Evolutionary conservation across 2,888 invertebrate species (phyloP).

Genomic region (Acanthococcus lagerstroemiae): DNA sequence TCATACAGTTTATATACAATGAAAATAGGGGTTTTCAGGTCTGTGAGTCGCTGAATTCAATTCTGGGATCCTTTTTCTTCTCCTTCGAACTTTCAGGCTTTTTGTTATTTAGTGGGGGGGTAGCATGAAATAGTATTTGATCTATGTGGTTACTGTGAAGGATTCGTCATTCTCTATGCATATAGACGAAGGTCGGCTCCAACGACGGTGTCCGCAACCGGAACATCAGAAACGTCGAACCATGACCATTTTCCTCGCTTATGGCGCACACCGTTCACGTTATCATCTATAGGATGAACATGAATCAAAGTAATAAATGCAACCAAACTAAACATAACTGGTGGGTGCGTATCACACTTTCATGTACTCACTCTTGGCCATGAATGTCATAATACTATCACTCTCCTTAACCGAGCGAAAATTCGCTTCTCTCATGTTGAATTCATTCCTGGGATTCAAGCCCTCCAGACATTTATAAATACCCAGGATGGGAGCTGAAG

Average conservation of each 20-base stretch:
- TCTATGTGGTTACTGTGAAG: too few relatives aligned
- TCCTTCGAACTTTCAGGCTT: too few relatives aligned
- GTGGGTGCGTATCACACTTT: too few relatives aligned
- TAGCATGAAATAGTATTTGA: too few relatives aligned
- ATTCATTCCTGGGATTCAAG: slow-evolving; percentile 41
- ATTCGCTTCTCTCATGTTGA: slow-evolving; percentile 70
- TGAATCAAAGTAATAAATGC: too few relatives aligned
- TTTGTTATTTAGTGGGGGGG: too few relatives aligned
- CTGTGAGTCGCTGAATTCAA: too few relatives aligned
- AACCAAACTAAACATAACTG: too few relatives aligned
- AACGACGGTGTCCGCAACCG: slow-evolving; percentile 68
- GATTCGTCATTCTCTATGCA: too few relatives aligned
- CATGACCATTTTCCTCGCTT: slow-evolving; percentile 78
- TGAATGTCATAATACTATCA: slow-evolving; percentile 90
- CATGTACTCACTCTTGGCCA: slow-evolving; percentile 75
- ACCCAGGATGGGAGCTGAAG: slow-evolving; percentile 76
- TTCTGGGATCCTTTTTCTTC: too few relatives aligned
- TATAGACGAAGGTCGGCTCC: slow-evolving; percentile 79
- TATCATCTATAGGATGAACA: slow-evolving; percentile 51
- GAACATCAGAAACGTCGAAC: slow-evolving; percentile 85
- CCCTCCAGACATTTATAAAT: slow-evolving; percentile 63
- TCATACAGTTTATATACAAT: too few relatives aligned
- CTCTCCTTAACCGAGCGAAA: slow-evolving; percentile 78
- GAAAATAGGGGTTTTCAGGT: too few relatives aligned
- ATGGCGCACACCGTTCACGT: slow-evolving; percentile 64